Evolutionary conservation across 2,113 vertebrate genomes (phyloP), one percentile per base, ranked within the genome.

Genomic region (Corvus cornix): DNA sequence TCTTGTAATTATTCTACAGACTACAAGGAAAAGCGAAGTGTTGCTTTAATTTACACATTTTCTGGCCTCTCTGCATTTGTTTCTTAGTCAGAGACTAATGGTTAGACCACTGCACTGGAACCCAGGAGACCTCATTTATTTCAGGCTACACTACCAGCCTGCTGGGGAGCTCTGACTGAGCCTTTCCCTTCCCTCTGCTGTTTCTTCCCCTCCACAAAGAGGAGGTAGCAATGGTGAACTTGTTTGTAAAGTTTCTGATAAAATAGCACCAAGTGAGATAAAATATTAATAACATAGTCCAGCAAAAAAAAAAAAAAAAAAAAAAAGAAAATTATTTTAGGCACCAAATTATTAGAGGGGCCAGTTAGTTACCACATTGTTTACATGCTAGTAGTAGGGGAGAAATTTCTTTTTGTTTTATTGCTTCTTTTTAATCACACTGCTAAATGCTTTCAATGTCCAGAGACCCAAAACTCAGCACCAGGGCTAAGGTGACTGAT

Each of bases 121-220:
- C 93, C 90, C 91, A 95, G 84, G 94, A 96, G 95, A 91, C 91
- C 94, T 96, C 68, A 93, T 97, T 96, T 97, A 93, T 94, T 95
- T 95, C 87, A 67, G 67, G 70, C 89, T 79, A 13, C 13, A 35
- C 89, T 82, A 56, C 91, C 67, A 91, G 46, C 84, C 75, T 97
- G 93, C 89, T 87, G 78, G 67, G 91, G 82, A 92, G 87, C 78
- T 85, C 82, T 69, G 64, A 28, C 89, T 7, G 2, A 87, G 78
- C 63, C 59, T 69, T 76, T 44, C 12, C 37, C 62, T 62, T 73
- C 58, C 46, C 70, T 85, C 63, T 79, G 44, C 87, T 87, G 11
- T 35, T 66, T 85, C 39, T 66, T 85, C 35, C 27, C 58, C 30
- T 83, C 51, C 17, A 1, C 58, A 59, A 94, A 91, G 79, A 4